Evolutionary conservation across 1,140 invertebrate genomes (phyloP), one percentile per base, ranked within the genome.

Genomic region (Wasmannia auropunctata): DNA sequence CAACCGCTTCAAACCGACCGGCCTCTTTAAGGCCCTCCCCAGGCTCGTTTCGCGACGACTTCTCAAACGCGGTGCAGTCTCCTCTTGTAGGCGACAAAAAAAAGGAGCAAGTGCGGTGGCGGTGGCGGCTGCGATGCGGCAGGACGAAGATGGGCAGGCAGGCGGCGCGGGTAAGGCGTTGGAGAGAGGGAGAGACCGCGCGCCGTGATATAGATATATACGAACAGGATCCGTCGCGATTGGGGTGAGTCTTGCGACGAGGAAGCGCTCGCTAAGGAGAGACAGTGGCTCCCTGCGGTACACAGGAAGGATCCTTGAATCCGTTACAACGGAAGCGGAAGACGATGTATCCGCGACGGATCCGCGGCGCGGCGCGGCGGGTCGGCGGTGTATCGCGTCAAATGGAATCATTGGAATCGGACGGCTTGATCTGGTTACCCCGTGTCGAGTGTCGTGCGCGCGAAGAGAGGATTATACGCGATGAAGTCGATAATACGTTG

Each of bases 1-100:
- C 72, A 87, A 77, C 81, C 85, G 81, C 81, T 91, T 91, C 87
- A 85, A 79, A 60, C 37, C 67, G 51, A 76, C 43, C 75, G 62
- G 62, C 60, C 80, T 70, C 72, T 91, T 91, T 87, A 91, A 88
- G 69, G 58, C 37, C n/a, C n/a, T 79, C 85, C 75, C 56, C n/a
- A 62, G 43, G 31, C 51, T 54, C 31, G 87, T 86, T 86, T 85
- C 70, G 72, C 46, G 51, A 72, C 72, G 85, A 87, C 76, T 88
- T 85, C 58, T 76, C 80, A 65, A 65, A 37, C 72, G 80, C 75
- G 63, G 65, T 84, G 74, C 63, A 49, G 28, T 54, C 14, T 74
- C 74, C 25, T n/a, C n/a, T n/a, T 46, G 62, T 72, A 65, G 7
- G 49, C 60, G 58, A 56, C 6, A 67, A 16, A 81, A 91, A 91